These are phyloP conservation scores for Hippocampus kuda DNA, from an alignment of 2,797 vertebrate species.

Conservation along the genomic window DNA sequence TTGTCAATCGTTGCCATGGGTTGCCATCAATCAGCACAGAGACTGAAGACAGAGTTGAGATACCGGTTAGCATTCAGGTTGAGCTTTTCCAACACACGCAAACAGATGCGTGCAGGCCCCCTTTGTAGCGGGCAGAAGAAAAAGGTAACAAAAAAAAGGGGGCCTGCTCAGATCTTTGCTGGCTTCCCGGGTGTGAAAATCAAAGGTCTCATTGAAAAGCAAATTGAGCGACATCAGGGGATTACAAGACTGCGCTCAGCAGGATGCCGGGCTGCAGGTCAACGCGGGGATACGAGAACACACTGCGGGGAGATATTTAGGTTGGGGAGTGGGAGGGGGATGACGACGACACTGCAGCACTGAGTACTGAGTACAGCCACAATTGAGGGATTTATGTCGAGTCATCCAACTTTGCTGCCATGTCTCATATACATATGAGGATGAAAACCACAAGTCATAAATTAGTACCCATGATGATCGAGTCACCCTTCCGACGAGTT, in stretches of 20 bases:
- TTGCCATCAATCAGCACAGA: neutral
- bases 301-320: neutral
- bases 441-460: neutral
- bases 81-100: neutral
- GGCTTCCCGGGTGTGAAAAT: slow-evolving; percentile 65
- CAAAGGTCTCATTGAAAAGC: slow-evolving; percentile 73
- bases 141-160: slow-evolving; percentile 37
- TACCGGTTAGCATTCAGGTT: neutral
- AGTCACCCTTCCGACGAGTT: no score
- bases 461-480: no score
- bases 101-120: slow-evolving; percentile 1
- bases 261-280: slow-evolving; percentile 49
- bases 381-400: neutral
- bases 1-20: neutral
- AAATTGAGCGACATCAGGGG: slow-evolving; percentile 70
- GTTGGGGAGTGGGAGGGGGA: neutral
- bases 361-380: neutral
- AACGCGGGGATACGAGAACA: slow-evolving; percentile 21
- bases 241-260: slow-evolving; percentile 69
- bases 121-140: neutral
- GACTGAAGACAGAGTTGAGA: neutral
- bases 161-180: slow-evolving; percentile 59
- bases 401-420: neutral
- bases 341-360: no score
- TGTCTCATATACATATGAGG: neutral